phyloP scores from a whole-genome alignment of 2,797 vertebrate genomes.

The Ctenosaura bakeri region DNA sequence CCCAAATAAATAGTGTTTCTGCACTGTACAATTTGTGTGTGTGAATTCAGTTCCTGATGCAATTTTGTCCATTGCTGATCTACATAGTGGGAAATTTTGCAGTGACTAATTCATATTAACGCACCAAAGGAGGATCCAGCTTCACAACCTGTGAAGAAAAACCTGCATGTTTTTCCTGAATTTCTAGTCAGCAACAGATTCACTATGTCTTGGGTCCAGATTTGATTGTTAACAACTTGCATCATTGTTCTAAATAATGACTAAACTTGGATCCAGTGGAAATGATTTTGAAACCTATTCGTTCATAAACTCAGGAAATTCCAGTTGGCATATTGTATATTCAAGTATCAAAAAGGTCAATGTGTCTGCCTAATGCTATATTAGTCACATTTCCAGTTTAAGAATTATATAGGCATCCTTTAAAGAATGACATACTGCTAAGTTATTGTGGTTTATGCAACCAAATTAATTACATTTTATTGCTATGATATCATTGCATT shows the following conservation, averaged over 20 bases:
- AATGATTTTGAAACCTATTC: neutral
- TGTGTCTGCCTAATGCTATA: constrained; percentile 3
- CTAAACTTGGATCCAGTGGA: neutral
- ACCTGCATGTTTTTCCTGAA: neutral
- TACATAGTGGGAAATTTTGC: no score
- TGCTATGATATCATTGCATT: neutral
- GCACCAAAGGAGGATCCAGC: neutral
- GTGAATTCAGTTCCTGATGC: no score
- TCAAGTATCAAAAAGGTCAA: constrained; percentile 20
- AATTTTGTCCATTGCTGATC: no score
- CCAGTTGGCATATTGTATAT: constrained; percentile 21
- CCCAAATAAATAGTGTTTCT: no score
- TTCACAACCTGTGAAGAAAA: no score
- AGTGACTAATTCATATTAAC: neutral
- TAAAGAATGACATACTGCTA: neutral
- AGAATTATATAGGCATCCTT: constrained; percentile 1
- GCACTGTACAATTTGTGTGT: no score
- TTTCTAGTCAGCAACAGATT: neutral
- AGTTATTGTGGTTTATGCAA: constrained; percentile 11
- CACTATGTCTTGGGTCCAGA: neutral
- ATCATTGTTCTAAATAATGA: neutral
- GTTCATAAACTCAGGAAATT: constrained; percentile 10
- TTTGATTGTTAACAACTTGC: neutral
- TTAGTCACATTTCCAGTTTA: constrained; percentile 19
- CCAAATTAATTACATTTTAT: neutral